phyloP scores from a whole-genome alignment of 2,113 vertebrate genomes.

The Mandrillus leucophaeus region DNA sequence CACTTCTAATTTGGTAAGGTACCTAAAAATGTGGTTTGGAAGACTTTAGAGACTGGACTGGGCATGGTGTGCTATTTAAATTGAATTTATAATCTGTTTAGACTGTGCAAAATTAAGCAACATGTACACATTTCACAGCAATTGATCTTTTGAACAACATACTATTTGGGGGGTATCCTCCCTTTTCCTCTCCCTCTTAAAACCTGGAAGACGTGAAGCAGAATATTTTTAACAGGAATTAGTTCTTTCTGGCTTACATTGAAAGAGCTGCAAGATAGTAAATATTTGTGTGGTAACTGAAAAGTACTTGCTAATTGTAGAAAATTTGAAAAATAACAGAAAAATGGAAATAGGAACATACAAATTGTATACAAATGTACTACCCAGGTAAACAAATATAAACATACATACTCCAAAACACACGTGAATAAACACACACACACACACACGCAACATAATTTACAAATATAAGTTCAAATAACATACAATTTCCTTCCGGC shows the following conservation, averaged over 20 bases:
- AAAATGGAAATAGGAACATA: background rate
- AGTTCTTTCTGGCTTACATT: background rate
- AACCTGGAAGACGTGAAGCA: background rate
- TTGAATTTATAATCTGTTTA: conserved; percentile 1
- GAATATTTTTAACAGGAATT: background rate
- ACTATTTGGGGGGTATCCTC: background rate
- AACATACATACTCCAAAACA: background rate
- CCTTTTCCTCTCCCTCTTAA: background rate
- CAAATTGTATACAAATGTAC: background rate
- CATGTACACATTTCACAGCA: background rate
- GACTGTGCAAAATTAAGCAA: background rate
- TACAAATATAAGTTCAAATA: background rate
- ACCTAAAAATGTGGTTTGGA: conserved; percentile 9
- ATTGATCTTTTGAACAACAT: background rate
- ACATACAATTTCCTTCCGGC: background rate
- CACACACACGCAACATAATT: background rate
- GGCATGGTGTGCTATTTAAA: background rate
- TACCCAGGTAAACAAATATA: background rate
- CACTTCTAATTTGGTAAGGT: conserved; percentile 38
- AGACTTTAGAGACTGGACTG: background rate
- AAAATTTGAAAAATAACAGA: background rate
- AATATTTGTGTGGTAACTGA: background rate
- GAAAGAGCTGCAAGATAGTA: background rate
- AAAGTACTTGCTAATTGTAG: background rate
- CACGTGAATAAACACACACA: background rate